Base-by-base conservation (phyloP, 1,140 invertebrate genomes). In the Ceratosolen solmsi region DNA sequence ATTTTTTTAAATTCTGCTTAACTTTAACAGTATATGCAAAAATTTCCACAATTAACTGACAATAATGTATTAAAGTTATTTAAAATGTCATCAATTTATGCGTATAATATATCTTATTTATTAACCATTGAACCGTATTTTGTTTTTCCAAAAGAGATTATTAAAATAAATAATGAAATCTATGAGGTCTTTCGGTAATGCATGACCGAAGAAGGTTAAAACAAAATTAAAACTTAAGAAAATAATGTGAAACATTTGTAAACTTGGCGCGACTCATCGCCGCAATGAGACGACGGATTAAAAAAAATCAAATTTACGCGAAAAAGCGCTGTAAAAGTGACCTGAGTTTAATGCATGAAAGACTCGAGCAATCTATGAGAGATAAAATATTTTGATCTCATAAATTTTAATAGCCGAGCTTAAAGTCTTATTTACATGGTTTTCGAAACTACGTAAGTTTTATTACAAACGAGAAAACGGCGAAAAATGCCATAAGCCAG, bases 351-450 rank as follows among this genome's bases (percentile, higher is more conserved):
- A 22, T 8, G 2, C 13, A 65, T 5, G 33, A 38, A 68, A 38
- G 22, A n/a, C 22, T 2, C 11, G 22, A 71, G 20, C 1, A 49
- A 71, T 46, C 25, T 30, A 9, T 27, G 20, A 9, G 38, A 49
- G 49, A 49, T 71, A 71, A 71, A 71, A 71, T 71, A 15, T 33
- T 30, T 71, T 27, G 41, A 71, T 9, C 70, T 49, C n/a, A 49
- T 71, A 27, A 71, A 71, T 71, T 71, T 71, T 71, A 49, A 71
- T 71, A 71, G 25, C 25, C n/a, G n/a, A 30, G 25, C 41, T 71
- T 71, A 49, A 46, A 30, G 41, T 27, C 70, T 71, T 71, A 71
- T 49, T 71, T 71, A 30, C 70, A 71, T 49, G 49, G 41, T 49
- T 71, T 27, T 8, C 70, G n/a, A 71, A 71, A 71, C 41, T 71